Percentiles rank a stretch among this genome's conserved stretches.
These are phyloP conservation scores for Dromius quadrimaculatus DNA, from an alignment of 2,888 invertebrate species.

Conservation along the genomic window DNA sequence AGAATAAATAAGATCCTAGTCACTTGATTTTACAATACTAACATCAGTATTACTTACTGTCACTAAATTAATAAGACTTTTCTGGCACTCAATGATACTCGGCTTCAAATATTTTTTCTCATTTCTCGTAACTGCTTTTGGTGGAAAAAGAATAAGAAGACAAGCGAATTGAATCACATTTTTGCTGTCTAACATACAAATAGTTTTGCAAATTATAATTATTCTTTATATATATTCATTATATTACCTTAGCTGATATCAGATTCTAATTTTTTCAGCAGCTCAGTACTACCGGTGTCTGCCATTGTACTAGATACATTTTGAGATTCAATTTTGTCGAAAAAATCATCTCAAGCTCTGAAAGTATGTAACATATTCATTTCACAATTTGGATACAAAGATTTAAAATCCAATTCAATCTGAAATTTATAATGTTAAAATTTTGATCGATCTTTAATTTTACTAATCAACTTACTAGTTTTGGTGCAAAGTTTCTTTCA, in stretches of 20 bases:
- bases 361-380: not conserved
- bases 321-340: not conserved
- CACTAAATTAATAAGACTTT: not conserved
- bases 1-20: not conserved
- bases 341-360: not conserved
- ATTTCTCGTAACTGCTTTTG: not conserved
- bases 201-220: not conserved
- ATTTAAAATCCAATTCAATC: not conserved
- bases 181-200: conserved; percentile 2
- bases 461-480: not conserved
- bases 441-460: not conserved
- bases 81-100: not conserved
- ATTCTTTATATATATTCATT: not conserved
- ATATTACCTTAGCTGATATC: not conserved
- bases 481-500: not conserved
- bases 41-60: conserved; percentile 5
- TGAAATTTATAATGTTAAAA: not conserved
- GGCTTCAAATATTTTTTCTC: conserved; percentile 1
- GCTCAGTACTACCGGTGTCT: not conserved
- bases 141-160: conserved; percentile 11
- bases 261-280: not conserved
- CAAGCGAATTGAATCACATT: no score
- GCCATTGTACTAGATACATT: not conserved
- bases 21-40: not conserved
- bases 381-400: not conserved